A percentile compares a stretch with the other conserved stretches of the same genome.
Conservation (phyloP, 2,113 vertebrate genomes). For the Ramphastos sulfuratus region DNA sequence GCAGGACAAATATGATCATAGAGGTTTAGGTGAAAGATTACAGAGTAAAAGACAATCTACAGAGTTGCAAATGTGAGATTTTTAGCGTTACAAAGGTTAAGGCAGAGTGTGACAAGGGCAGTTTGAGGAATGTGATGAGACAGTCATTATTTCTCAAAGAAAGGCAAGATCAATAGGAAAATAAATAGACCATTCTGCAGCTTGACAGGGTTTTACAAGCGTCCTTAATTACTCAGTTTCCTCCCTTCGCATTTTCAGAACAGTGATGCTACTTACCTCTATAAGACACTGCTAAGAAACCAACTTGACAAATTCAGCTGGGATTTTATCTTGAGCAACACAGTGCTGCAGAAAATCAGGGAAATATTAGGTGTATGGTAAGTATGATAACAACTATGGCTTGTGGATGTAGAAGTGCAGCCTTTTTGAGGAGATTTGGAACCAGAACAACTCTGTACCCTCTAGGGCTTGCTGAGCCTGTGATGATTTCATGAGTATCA, state of each 20-base stretch:
- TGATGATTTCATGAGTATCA: neutral
- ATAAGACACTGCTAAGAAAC: neutral
- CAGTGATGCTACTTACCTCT: neutral
- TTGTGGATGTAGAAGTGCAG: neutral
- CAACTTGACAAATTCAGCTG: neutral
- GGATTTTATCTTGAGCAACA: neutral
- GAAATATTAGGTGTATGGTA: neutral
- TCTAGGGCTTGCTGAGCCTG: neutral
- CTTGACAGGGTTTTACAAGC: constrained; percentile 28
- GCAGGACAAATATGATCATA: neutral
- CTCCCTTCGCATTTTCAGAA: neutral
- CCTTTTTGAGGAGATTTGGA: neutral
- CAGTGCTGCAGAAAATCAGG: neutral
- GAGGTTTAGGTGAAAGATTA: neutral
- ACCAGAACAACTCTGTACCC: neutral
- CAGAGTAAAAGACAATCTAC: neutral
- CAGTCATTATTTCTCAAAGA: constrained; percentile 20
- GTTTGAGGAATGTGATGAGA: neutral
- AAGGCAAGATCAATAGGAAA: constrained; percentile 31
- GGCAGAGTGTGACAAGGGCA: neutral
- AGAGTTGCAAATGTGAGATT: constrained; percentile 6
- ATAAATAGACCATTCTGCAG: constrained; percentile 7
- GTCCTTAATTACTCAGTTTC: constrained; percentile 9
- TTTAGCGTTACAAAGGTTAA: constrained; percentile 49
- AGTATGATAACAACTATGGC: neutral